A percentile compares a stretch with the other conserved stretches of the same genome.
These are phyloP conservation scores for Notothenia rossii DNA, from an alignment of 2,113 vertebrate species.

Conservation along the genomic window DNA sequence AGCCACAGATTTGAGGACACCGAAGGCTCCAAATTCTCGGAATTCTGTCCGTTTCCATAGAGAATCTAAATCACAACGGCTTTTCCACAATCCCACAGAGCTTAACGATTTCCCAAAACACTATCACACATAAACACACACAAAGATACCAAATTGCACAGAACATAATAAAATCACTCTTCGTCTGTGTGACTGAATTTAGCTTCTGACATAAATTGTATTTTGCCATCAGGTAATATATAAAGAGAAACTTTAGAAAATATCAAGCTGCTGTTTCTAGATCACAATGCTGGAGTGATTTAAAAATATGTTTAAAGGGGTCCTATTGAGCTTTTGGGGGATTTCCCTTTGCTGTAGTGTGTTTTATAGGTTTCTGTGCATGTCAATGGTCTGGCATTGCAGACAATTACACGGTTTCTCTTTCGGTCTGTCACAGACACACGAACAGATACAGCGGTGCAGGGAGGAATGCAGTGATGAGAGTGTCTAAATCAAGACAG, in stretches of 20 bases:
- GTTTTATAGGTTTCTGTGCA: too few species aligned
- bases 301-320: background rate
- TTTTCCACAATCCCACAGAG: constrained; percentile 40
- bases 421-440: background rate
- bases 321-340: background rate
- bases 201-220: background rate
- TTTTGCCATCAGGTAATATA: background rate
- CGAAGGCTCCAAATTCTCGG: constrained; percentile 42
- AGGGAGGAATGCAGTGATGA: constrained; percentile 64
- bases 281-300: background rate
- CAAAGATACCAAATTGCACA: background rate
- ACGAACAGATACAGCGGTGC: constrained; percentile 16
- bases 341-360: too few species aligned
- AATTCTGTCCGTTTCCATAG: constrained; percentile 49
- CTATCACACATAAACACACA: constrained; percentile 5
- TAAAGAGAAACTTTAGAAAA: background rate
- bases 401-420: constrained; percentile 13
- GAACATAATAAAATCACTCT: background rate
- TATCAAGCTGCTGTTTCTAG: background rate
- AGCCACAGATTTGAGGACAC: constrained; percentile 54
- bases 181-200: background rate
- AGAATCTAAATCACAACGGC: constrained; percentile 43
- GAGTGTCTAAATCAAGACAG: constrained; percentile 68
- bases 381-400: background rate
- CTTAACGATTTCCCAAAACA: constrained; percentile 28